Evolutionary conservation across 1,140 invertebrate species (phyloP).

Genomic region (Aricia agestis): DNA sequence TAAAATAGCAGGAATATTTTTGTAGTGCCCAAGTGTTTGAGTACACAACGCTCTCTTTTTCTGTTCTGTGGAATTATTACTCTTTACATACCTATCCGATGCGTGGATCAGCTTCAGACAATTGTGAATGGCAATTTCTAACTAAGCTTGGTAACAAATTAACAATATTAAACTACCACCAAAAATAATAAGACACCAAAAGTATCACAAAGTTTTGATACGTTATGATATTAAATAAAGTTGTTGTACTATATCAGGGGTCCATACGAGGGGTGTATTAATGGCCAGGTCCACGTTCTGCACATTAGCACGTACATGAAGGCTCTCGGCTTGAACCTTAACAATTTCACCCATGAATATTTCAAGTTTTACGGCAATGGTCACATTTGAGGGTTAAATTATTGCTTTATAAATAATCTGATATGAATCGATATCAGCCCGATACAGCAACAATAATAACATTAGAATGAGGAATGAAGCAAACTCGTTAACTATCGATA

Average conservation of each 20-base stretch:
- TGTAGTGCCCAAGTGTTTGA: no score
- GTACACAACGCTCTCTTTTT: no score
- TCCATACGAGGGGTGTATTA: conserved; percentile 62
- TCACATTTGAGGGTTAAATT: background rate
- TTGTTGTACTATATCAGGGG: conserved; percentile 70
- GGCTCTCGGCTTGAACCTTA: conserved; percentile 3
- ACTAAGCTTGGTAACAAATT: background rate
- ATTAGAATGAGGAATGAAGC: background rate
- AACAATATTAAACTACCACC: background rate
- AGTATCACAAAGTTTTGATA: conserved; percentile 19
- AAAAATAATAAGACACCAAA: background rate
- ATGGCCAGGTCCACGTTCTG: conserved; percentile 50
- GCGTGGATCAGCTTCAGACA: no score
- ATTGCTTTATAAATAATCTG: background rate
- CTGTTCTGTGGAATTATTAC: no score
- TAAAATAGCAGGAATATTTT: no score
- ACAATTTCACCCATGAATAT: conserved; percentile 10
- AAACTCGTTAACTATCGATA: no score
- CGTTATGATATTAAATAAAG: conserved; percentile 63
- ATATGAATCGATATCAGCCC: background rate
- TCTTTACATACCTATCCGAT: no score
- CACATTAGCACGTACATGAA: conserved; percentile 39
- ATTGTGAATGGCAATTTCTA: background rate
- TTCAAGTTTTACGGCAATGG: background rate
- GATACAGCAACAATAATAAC: background rate